Conservation (phyloP, 2,888 invertebrate species). For the Tromatobia lineatoria region DNA sequence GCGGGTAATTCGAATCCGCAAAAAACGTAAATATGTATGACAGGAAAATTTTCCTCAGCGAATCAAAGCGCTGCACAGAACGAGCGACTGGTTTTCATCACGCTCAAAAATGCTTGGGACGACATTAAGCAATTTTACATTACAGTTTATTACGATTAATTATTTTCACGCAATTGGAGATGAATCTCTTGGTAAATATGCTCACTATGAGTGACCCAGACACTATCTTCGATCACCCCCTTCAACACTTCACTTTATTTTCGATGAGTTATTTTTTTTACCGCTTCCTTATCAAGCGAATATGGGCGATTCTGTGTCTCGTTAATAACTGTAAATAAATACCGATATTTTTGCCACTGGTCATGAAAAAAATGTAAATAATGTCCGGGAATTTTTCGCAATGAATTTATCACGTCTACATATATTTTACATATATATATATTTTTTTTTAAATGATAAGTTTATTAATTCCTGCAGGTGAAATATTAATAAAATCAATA, state of each 20-base stretch:
- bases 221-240: slow-evolving; percentile 32
- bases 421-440: neutral
- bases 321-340: neutral
- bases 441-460: neutral
- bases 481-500: neutral
- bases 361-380: neutral
- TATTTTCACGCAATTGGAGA: neutral
- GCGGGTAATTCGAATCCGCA: neutral
- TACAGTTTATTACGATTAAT: neutral
- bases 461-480: neutral
- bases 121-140: neutral
- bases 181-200: slow-evolving; percentile 8
- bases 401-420: neutral
- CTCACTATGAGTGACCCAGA: slow-evolving; percentile 6
- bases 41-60: neutral
- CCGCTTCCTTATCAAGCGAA: neutral
- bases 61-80: neutral
- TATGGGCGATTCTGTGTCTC: neutral
- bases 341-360: neutral
- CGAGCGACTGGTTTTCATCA: neutral
- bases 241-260: slow-evolving; percentile 41
- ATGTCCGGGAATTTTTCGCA: neutral
- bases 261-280: slow-evolving; percentile 26
- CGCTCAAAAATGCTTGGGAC: neutral
- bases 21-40: neutral